Base-by-base conservation (phyloP, 2,888 invertebrate genomes). In the Auanema sp. region DNA sequence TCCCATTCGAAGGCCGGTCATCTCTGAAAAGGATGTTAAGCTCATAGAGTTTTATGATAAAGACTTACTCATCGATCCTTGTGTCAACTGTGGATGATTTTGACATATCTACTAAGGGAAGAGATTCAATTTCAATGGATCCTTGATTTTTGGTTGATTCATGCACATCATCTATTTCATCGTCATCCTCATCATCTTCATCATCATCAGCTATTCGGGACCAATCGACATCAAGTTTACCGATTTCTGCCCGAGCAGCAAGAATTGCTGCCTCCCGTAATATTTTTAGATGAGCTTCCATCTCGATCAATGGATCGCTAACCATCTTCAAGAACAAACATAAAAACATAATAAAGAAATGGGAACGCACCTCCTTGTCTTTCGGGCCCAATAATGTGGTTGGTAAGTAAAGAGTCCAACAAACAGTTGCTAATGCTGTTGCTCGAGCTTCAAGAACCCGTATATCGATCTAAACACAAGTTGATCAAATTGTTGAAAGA, bases 381-480 rank as follows among this genome's bases (percentile, higher is more conserved):
- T 69, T 66, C n/a, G 60, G 65, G 59, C 73, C 69, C 25, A 77
- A 33, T 23, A 81, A 52, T 4, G 72, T 67, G 63, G 77, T 78
- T 11, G 81, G 80, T 25, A 72, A 52, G n/a, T 70, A 65, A 49
- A 80, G 57, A 1, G 78, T 67, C 79, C 79, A 80, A 50, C 71
- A 71, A 11, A 76, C 76, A 11, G 79, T 82, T 18, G 71, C 72
- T 49, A 82, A 59, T 1, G 78, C 70, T 12, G 73, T 63, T 6
- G 78, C 78, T 12, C 81, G 68, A 10, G 81, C 80, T 58, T 81
- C 81, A 21, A 80, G 60, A 43, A 81, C 70, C 14, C 81, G 69
- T 41, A 80, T 68, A 50, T 73, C 71, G 18, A 72, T 60, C 51
- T 65, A 12, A 12, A 62, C 52, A 21, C 21, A 57, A 24, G 18